Conservation (phyloP, 2,113 vertebrate genomes). For the Salvelinus sp. region DNA sequence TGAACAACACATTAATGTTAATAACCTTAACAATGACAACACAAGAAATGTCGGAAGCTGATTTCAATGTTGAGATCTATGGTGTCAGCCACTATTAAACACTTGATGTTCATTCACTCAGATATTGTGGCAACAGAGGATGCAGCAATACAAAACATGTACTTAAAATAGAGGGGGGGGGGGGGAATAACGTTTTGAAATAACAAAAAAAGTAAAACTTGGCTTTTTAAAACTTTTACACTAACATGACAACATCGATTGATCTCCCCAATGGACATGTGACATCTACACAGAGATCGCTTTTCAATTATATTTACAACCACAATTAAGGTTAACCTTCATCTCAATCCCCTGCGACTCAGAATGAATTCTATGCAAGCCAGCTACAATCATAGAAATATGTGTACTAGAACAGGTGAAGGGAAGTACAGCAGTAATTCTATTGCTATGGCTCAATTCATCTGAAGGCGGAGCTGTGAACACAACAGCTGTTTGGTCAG, state of each 20-base stretch:
- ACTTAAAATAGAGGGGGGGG: constrained; percentile 5
- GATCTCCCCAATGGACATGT: not conserved
- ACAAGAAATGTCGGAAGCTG: constrained; percentile 29
- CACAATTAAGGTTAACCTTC: not conserved
- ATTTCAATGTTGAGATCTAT: no score
- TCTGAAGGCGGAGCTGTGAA: no score
- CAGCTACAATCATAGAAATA: no score
- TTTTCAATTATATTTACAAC: not conserved
- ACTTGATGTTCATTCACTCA: not conserved
- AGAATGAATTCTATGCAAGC: no score
- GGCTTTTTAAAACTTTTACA: constrained; percentile 13
- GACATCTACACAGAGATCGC: not conserved
- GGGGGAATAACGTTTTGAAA: constrained; percentile 13
- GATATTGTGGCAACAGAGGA: not conserved
- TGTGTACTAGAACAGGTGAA: no score
- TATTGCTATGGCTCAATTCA: no score
- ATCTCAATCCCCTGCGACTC: not conserved
- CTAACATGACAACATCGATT: not conserved
- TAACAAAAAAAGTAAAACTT: constrained; percentile 17
- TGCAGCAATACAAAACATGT: not conserved
- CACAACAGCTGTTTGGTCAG: no score
- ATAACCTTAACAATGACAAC: constrained; percentile 18
- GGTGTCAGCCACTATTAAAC: not conserved
- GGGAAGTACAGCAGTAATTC: no score
- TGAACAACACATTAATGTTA: constrained; percentile 2